A percentile compares a stretch with the other conserved stretches of the same genome.
phyloP scores from a whole-genome alignment of 2,888 invertebrate species.

The Polyommatus iphigenia region DNA sequence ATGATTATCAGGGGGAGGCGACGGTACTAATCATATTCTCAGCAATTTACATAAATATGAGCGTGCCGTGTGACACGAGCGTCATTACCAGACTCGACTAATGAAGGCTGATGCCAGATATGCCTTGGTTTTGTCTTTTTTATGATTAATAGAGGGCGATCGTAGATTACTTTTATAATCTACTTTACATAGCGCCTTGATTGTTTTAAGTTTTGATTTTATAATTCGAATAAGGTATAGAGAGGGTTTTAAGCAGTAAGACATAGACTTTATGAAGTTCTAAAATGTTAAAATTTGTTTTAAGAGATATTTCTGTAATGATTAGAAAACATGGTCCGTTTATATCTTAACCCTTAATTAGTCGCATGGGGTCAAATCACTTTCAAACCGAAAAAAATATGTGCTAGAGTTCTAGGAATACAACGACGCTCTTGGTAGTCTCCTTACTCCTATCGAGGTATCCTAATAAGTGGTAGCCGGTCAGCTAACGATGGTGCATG shows the following conservation, averaged over 20 bases:
- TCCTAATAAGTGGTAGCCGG: no score
- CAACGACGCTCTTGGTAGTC: no score
- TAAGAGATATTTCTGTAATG: no score
- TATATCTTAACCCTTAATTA: no score
- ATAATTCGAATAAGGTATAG: neutral
- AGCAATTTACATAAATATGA: slow-evolving; percentile 80
- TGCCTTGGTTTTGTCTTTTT: slow-evolving; percentile 72
- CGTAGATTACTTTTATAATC: slow-evolving; percentile 18
- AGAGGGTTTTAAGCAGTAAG: neutral
- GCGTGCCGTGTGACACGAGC: slow-evolving; percentile 75
- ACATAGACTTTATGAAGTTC: no score
- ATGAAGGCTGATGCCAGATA: slow-evolving; percentile 73
- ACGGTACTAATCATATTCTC: slow-evolving; percentile 79
- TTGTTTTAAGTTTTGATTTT: neutral
- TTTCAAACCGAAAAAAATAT: no score
- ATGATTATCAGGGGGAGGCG: slow-evolving; percentile 80
- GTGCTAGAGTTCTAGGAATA: no score
- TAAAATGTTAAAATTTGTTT: no score
- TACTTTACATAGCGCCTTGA: slow-evolving; percentile 12
- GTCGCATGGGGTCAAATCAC: no score
- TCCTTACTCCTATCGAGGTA: no score
- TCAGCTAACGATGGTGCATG: no score
- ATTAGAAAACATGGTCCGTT: no score
- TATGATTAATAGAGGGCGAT: slow-evolving; percentile 65
- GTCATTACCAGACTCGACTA: slow-evolving; percentile 60